Evolutionary conservation across 2,797 vertebrate species (phyloP), one percentile per base, ranked within the genome.

Genomic region (Falco concolor): DNA sequence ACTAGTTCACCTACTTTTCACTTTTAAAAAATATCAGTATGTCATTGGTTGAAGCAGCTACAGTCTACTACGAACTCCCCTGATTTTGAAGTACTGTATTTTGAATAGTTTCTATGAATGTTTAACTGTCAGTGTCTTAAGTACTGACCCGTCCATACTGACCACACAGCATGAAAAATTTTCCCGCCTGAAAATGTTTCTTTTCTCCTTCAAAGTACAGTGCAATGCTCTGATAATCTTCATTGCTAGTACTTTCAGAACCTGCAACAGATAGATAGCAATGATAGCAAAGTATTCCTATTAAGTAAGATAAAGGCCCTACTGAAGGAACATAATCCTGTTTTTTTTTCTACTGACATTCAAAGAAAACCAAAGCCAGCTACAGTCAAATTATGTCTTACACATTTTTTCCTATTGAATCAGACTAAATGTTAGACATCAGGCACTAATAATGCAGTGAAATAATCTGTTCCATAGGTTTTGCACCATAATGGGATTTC

Each of bases 211-310:
- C 99, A 92, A 99, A 99, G 97, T 99, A 99, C 0, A 99, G 98
- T 22, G 99, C 99, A 2, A 99, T 99, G 96, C 99, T 99, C 97
- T 99, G 99, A 95, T 99, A 99, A 96, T 99, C 99, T 95, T 99
- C 99, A 93, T 98, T 98, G 19, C 98, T 98, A 3, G 99, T 98
- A 34, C 97, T 96, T 96, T 98, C 98, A 54, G 98, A 98, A 91
- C 99, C 99, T 99, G 96, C 36, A 96, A 95, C 4, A 96, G 25
- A 96, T 10, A 83, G 49, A 84, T 11, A 32, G 30, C 57, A 91
- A 67, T 15, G 16, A 70, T 0, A 89, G 25, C 28, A 64, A 7
- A 25, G 10, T 53, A 59, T 44, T 81, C 18, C 72, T 61, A 57
- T n/a, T 23, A 45, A 83, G 18, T 24, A 47, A 72, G n/a, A 54